These are phyloP conservation scores for Abrostola tripartita DNA, from an alignment of 2,888 invertebrate species.

Conservation along the genomic window DNA sequence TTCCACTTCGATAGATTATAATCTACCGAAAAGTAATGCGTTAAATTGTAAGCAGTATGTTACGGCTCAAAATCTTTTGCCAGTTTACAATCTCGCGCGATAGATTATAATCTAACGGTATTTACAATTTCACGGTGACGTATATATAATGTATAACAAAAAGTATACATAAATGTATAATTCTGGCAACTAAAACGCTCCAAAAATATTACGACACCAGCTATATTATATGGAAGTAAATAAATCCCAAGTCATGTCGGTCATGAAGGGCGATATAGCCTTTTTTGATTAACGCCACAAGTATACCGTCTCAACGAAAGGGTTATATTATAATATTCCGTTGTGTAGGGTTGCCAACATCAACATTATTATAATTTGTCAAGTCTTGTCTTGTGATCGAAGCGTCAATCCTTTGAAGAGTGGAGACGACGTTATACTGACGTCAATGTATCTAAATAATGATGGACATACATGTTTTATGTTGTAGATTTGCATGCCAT, in stretches of 20 bases:
- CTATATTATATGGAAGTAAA: constrained; percentile 49
- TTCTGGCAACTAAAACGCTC: constrained; percentile 10
- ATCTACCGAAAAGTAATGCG: no score
- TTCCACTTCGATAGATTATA: no score
- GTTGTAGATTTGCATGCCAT: background rate
- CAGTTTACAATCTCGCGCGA: no score
- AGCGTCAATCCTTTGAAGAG: constrained; percentile 42
- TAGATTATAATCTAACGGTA: no score
- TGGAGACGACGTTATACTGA: background rate
- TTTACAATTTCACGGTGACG: no score
- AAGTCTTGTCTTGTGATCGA: constrained; percentile 27
- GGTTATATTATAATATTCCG: constrained; percentile 57
- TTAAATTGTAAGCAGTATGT: no score
- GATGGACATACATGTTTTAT: background rate
- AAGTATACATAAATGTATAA: constrained; percentile 14
- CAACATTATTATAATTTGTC: constrained; percentile 48
- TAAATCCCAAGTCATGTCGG: constrained; percentile 53
- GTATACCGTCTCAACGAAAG: constrained; percentile 55
- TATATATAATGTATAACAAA: no score
- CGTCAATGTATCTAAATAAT: background rate
- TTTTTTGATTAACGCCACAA: constrained; percentile 63
- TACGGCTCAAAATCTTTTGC: no score
- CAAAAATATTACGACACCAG: constrained; percentile 33
- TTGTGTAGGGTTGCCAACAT: constrained; percentile 46
- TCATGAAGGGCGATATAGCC: constrained; percentile 54